phyloP scores from a whole-genome alignment of 2,888 invertebrate species.

The Pammene aurita region DNA sequence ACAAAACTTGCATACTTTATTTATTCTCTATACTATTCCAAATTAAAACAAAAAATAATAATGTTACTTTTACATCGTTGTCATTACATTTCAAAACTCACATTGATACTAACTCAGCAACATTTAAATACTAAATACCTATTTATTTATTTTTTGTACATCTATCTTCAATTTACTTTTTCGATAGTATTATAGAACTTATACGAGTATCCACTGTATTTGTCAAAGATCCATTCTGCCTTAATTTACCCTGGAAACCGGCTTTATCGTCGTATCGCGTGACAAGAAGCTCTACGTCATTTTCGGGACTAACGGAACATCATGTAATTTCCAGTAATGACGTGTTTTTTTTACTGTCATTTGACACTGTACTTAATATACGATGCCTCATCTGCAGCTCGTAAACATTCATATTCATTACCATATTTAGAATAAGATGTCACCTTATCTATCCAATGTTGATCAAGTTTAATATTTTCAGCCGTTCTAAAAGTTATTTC shows the following conservation, averaged over 20 bases:
- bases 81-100: neutral
- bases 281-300: slow-evolving; percentile 70
- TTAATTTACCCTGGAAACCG: slow-evolving; percentile 56
- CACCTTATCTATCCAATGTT: slow-evolving; percentile 7
- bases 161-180: neutral
- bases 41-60: neutral
- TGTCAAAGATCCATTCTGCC: slow-evolving; percentile 45
- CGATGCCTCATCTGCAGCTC: slow-evolving; percentile 46
- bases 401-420: slow-evolving; percentile 46
- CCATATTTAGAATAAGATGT: slow-evolving; percentile 20
- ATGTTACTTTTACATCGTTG: neutral
- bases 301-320: slow-evolving; percentile 69
- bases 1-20: neutral
- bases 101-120: too few species aligned
- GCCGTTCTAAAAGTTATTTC: neutral
- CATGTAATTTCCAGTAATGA: slow-evolving; percentile 79
- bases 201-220: slow-evolving; percentile 17
- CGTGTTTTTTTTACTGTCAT: slow-evolving; percentile 77
- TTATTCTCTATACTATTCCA: neutral
- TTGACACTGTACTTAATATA: slow-evolving; percentile 53
- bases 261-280: slow-evolving; percentile 76
- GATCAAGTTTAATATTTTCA: slow-evolving; percentile 5
- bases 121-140: too few species aligned
- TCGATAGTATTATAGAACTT: neutral
- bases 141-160: neutral